Base-by-base conservation (phyloP, 2,113 vertebrate genomes). In the Nematolebias whitei region DNA sequence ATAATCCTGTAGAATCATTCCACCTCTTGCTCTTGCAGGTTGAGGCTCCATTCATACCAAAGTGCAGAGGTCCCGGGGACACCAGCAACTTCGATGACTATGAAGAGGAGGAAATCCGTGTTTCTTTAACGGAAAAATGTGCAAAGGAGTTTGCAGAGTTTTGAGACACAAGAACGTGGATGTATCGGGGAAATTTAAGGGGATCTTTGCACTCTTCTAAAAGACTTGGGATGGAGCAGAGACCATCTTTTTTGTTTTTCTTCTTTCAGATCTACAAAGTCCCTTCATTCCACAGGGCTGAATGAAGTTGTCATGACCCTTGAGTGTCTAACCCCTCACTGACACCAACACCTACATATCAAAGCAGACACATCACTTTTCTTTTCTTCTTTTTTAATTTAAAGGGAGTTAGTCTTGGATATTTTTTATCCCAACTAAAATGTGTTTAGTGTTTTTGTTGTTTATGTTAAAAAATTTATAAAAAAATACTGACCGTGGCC, bases 71-170 rank as follows among this genome's bases (percentile, higher is more conserved):
- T 76, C 95, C 97, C 14, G 98, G 98, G 64, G 98, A 99, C 92
- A 98, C 97, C 70, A 99, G 98, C 95, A 99, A 99, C 92, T 99
- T 99, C 7, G 98, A 99, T 55, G 98, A 99, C 91, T 99, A 99
- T 68, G 98, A 99, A 81, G 98, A 99, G 79, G 97, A 99, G 91
- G 96, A 98, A 86, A 96, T 99, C 90, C 96, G 96, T 43, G 96
- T 98, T 74, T 99, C 98, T 84, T 87, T 98, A 89, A 98, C 96
- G 72, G 97, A 99, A 93, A 99, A 99, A 92, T 99, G 98, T 77
- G 93, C 89, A 50, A 99, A 96, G 91, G 97, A 99, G 92, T 99
- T 99, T 93, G 93, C 95, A 69, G 98, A 99, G 92, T 99, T 99
- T 95, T 99, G 96, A 90, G 89, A 89, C 71, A 85, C 77, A 80